phyloP scores from a whole-genome alignment of 2,113 vertebrate species.

The Daphoenositta chrysoptera region DNA sequence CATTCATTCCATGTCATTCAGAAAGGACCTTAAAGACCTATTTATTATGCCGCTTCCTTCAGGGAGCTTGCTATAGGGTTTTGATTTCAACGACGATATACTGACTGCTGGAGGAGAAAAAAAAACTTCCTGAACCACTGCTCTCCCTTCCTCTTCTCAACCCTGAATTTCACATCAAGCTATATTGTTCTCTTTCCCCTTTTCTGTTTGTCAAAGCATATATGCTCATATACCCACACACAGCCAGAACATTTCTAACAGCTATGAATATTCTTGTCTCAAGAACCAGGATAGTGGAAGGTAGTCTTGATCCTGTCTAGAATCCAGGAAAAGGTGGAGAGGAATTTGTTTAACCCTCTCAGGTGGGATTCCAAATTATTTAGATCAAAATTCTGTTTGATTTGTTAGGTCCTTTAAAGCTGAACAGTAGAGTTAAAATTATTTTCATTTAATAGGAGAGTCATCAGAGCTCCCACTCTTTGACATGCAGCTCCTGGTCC shows the following conservation, averaged over 20 bases:
- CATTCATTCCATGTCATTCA: slow-evolving; percentile 60
- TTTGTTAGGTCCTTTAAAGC: neutral
- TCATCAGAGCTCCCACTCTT: neutral
- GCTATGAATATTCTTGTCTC: neutral
- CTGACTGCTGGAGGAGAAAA: slow-evolving; percentile 37
- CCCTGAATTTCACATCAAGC: neutral
- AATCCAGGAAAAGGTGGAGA: neutral
- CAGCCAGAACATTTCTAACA: neutral
- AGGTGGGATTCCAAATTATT: neutral
- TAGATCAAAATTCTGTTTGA: slow-evolving; percentile 18
- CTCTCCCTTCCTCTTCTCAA: neutral
- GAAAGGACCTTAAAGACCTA: slow-evolving; percentile 62
- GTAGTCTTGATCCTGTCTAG: neutral
- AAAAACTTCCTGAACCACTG: slow-evolving; percentile 24
- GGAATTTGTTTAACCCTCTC: neutral
- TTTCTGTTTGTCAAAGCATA: neutral
- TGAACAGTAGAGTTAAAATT: neutral
- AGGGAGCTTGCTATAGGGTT: slow-evolving; percentile 55
- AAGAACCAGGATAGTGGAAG: neutral
- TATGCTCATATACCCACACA: neutral
- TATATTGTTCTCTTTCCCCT: neutral
- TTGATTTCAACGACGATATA: slow-evolving; percentile 66
- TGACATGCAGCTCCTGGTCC: neutral
- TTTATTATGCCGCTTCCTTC: slow-evolving; percentile 62
- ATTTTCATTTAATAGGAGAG: neutral